Conservation (phyloP, 2,888 invertebrate species). For the Palloptera scutellata region DNA sequence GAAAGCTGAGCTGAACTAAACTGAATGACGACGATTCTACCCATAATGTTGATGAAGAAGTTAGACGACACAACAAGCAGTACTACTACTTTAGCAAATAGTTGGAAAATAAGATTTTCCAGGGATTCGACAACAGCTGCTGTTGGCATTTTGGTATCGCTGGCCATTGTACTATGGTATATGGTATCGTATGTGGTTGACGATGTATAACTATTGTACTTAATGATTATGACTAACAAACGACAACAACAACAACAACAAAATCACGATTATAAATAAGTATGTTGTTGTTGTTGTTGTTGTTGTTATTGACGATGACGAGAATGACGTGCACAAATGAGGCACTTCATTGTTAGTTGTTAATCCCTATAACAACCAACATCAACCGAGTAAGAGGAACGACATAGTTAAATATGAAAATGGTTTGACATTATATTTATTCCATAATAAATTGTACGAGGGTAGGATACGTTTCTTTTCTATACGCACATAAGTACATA, state of each 20-base stretch:
- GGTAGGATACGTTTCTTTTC: no score
- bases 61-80: background rate
- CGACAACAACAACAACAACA: background rate
- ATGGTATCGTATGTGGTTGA: no score
- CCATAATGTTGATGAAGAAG: background rate
- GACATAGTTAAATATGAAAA: no score
- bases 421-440: no score
- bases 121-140: slow-evolving; percentile 6
- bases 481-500: no score
- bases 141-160: slow-evolving; percentile 9
- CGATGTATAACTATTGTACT: no score
- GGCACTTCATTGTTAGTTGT: slow-evolving; percentile 15
- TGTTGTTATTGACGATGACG: slow-evolving; percentile 7
- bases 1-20: background rate
- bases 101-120: background rate
- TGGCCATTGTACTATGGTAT: no score
- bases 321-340: slow-evolving; percentile 13
- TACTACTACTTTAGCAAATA: background rate
- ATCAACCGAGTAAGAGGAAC: no score
- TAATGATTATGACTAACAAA: no score
- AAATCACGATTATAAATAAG: background rate
- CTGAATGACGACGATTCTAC: background rate
- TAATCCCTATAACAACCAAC: no score
- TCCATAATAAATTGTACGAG: no score
- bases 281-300: slow-evolving; percentile 8